phyloP scores from a whole-genome alignment of 2,113 vertebrate species.

The Neodontobutis hainanensis region DNA sequence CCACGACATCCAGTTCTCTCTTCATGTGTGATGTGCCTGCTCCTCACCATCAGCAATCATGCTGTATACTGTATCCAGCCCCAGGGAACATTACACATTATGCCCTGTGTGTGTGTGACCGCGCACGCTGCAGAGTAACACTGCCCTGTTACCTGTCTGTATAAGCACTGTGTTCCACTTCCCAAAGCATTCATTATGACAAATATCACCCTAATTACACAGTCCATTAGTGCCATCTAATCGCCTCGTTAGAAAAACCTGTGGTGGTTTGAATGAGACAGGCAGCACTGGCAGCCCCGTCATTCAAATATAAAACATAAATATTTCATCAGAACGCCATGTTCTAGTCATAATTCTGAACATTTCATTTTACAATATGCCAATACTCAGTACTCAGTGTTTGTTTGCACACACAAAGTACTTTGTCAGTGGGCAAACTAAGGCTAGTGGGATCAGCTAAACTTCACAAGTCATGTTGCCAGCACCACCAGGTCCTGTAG shows the following conservation, averaged over 20 bases:
- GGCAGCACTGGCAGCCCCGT: background rate
- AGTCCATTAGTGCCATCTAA: conserved; percentile 8
- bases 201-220: background rate
- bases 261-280: background rate
- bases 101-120: background rate
- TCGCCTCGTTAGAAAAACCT: background rate
- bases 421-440: too few species aligned
- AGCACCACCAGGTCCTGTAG: too few species aligned
- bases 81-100: conserved; percentile 11
- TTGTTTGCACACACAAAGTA: too few species aligned
- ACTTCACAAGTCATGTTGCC: too few species aligned
- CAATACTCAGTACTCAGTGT: too few species aligned
- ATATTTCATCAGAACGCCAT: background rate
- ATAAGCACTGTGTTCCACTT: conserved; percentile 21
- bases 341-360: background rate
- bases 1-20: conserved; percentile 13
- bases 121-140: conserved; percentile 17
- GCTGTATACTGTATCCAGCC: conserved; percentile 16
- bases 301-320: background rate
- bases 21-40: background rate
- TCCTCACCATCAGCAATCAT: conserved; percentile 21
- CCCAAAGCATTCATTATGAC: conserved; percentile 7
- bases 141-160: conserved; percentile 3
- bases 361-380: background rate
- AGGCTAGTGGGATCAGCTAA: too few species aligned